Percentiles rank a stretch among this genome's conserved stretches.
phyloP scores from a whole-genome alignment of 1,140 invertebrate genomes.

The Hydropsyche tenuis region DNA sequence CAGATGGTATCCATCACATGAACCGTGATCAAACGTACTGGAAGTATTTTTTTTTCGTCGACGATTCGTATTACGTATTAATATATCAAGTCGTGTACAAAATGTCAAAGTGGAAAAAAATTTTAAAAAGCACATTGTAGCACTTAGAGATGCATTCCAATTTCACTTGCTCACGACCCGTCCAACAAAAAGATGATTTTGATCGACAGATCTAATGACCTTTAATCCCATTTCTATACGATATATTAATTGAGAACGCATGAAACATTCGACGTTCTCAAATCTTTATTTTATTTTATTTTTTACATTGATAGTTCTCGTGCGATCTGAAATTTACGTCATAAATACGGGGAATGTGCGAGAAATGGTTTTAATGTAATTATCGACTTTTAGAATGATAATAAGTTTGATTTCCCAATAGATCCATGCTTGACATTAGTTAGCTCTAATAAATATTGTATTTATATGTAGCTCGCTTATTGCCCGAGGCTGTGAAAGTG shows the following conservation, averaged over 20 bases:
- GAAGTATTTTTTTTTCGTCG: too few species aligned
- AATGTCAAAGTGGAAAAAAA: conserved; percentile 2
- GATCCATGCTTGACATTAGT: conserved; percentile 7
- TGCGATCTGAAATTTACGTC: too few species aligned
- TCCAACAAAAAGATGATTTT: conserved; percentile 21
- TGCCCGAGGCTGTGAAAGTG: conserved; percentile 31
- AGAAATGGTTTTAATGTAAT: conserved; percentile 11
- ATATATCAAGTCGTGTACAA: background rate
- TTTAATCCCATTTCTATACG: conserved; percentile 32
- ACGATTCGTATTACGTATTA: too few species aligned
- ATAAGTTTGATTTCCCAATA: conserved; percentile 6
- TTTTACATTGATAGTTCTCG: too few species aligned
- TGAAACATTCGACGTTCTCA: background rate
- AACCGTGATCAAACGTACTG: too few species aligned
- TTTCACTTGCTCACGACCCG: conserved; percentile 28
- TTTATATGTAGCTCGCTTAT: conserved; percentile 19
- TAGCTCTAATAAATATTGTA: conserved; percentile 9
- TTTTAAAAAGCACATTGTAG: conserved; percentile 11
- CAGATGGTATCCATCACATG: too few species aligned
- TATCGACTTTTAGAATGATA: background rate
- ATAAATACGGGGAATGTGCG: too few species aligned
- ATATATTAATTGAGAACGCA: conserved; percentile 26
- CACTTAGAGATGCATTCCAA: conserved; percentile 27
- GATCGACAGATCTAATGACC: conserved; percentile 38
- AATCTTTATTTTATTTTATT: too few species aligned